Conservation (phyloP, 1,140 invertebrate genomes). For the Cyclargus thomasi region DNA sequence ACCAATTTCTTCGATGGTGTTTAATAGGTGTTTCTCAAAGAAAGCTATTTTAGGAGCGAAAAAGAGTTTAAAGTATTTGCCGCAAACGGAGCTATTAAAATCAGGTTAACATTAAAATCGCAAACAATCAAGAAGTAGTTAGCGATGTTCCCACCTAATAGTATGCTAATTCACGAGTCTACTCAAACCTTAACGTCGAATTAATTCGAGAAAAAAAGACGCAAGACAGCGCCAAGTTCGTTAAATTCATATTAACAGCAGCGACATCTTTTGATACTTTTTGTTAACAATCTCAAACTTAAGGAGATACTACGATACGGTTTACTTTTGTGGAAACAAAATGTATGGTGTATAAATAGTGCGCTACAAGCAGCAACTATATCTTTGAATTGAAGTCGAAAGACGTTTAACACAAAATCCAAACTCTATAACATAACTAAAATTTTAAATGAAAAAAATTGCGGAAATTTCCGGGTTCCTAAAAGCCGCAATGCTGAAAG, state of each 20-base stretch:
- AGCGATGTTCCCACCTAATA: neutral
- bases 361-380: no score
- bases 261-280: conserved; percentile 1
- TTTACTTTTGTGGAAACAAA: no score
- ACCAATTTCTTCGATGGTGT: no score
- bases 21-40: no score
- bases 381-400: no score
- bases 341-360: no score
- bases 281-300: neutral
- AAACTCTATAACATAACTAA: no score
- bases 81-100: neutral
- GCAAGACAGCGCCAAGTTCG: neutral
- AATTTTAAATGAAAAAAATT: no score
- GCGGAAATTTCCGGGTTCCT: no score
- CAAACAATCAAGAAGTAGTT: neutral
- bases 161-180: neutral
- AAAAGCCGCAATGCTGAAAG: neutral
- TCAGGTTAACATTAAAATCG: neutral
- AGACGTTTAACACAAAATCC: no score
- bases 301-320: no score
- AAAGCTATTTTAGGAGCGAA: neutral
- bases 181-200: neutral
- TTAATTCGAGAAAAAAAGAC: conserved; percentile 5
- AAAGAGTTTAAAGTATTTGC: neutral
- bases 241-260: conserved; percentile 7